Evolutionary conservation across 2,888 invertebrate genomes (phyloP).

Genomic region (Melanargia galathea): DNA sequence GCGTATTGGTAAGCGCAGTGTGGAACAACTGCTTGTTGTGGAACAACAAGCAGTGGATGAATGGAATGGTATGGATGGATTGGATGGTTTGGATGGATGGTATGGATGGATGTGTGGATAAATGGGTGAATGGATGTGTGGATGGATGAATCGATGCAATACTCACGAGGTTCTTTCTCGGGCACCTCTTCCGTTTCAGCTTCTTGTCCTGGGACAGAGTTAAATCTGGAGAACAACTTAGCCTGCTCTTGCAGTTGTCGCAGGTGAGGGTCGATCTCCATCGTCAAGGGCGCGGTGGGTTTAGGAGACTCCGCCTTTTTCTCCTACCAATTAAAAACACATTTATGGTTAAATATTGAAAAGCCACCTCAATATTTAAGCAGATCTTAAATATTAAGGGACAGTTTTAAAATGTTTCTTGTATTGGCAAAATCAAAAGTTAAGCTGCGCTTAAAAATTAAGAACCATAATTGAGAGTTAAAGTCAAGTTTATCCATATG

Average conservation of each 20-base stretch:
- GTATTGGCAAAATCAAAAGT: too few species aligned
- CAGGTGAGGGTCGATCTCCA: constrained; percentile 79
- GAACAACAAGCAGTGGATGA: too few species aligned
- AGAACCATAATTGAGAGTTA: neutral
- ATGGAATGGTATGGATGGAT: too few species aligned
- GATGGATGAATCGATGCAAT: too few species aligned
- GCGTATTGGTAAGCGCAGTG: too few species aligned
- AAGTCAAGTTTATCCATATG: neutral
- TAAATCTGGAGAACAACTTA: constrained; percentile 76
- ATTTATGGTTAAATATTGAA: neutral
- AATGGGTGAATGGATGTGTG: too few species aligned
- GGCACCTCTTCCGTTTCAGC: constrained; percentile 53
- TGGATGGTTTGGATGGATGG: too few species aligned
- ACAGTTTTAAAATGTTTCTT: too few species aligned
- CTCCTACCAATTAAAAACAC: constrained; percentile 44
- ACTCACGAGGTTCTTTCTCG: constrained; percentile 70
- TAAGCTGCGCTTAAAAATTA: neutral
- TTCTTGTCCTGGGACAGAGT: constrained; percentile 64
- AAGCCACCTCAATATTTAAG: neutral
- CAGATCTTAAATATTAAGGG: too few species aligned
- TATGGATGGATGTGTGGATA: too few species aligned
- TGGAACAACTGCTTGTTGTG: too few species aligned
- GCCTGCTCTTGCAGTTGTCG: constrained; percentile 80
- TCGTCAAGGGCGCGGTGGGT: constrained; percentile 70
- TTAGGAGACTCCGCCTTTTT: constrained; percentile 69